These are phyloP conservation scores for Numenius arquata DNA, from an alignment of 2,113 vertebrate species.

Conservation along the genomic window DNA sequence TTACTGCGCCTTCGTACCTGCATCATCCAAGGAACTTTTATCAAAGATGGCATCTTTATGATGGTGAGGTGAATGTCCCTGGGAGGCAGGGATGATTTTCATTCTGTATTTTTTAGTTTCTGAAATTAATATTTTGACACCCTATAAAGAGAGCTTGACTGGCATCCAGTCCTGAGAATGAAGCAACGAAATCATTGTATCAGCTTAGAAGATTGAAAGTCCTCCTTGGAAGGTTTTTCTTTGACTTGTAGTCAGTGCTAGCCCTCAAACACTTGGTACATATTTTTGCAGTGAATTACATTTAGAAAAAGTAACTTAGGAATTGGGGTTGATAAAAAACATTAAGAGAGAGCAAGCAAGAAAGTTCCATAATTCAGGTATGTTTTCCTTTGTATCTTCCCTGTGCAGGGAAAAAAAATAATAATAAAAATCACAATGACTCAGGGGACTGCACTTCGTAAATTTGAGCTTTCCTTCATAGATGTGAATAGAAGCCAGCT, in stretches of 20 bases:
- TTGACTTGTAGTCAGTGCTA: not conserved
- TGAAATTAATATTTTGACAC: not conserved
- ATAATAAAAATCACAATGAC: not conserved
- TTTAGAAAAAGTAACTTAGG: not conserved
- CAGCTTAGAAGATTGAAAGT: not conserved
- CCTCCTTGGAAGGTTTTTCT: not conserved
- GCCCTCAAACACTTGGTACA: not conserved
- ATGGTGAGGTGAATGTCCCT: not conserved
- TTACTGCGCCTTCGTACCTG: not conserved
- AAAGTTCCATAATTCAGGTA: not conserved
- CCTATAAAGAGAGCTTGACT: not conserved
- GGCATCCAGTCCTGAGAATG: not conserved
- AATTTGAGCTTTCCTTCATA: not conserved
- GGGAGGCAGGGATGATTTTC: not conserved
- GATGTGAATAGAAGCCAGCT: not conserved
- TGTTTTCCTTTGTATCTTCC: not conserved
- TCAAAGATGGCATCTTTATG: not conserved
- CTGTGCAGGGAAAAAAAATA: not conserved
- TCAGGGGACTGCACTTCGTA: not conserved
- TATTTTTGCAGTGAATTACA: not conserved
- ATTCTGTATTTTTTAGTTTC: not conserved
- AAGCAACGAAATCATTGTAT: not conserved
- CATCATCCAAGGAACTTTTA: not conserved
- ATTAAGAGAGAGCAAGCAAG: not conserved
- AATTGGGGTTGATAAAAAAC: not conserved